Percentiles rank a stretch among this genome's conserved stretches.
These are phyloP conservation scores for Eupithecia centaureata DNA, from an alignment of 2,888 invertebrate species.

Conservation along the genomic window DNA sequence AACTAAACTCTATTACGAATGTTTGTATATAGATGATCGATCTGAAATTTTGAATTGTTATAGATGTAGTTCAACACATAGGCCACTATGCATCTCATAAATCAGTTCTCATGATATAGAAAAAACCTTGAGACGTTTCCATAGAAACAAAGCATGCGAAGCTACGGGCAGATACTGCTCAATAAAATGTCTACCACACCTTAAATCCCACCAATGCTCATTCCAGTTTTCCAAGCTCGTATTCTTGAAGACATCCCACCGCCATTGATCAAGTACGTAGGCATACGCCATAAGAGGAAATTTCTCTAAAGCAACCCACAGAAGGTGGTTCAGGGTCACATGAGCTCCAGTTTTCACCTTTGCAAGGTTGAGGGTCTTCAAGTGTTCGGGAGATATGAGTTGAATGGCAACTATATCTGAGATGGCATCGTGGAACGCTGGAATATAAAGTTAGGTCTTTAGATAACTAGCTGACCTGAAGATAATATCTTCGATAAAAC, in stretches of 20 bases:
- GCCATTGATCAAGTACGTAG: slow-evolving; percentile 75
- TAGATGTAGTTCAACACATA: too few species aligned
- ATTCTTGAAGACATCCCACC: slow-evolving; percentile 76
- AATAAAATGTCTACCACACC: slow-evolving; percentile 50
- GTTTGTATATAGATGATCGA: too few species aligned
- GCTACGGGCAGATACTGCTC: too few species aligned
- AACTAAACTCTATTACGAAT: too few species aligned
- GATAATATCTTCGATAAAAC: too few species aligned
- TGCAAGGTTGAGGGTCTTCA: slow-evolving; percentile 72
- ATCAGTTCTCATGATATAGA: too few species aligned
- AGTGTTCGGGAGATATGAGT: slow-evolving; percentile 79
- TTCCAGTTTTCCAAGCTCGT: slow-evolving; percentile 70
- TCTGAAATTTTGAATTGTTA: too few species aligned
- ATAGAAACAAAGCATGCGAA: too few species aligned
- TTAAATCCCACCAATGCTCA: slow-evolving; percentile 76
- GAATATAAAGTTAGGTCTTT: slow-evolving; percentile 23
- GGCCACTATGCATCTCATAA: too few species aligned
- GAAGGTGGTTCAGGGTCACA: slow-evolving; percentile 69
- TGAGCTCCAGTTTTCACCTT: slow-evolving; percentile 65
- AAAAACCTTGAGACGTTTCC: too few species aligned
- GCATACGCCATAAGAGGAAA: slow-evolving; percentile 77
- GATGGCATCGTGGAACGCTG: slow-evolving; percentile 86
- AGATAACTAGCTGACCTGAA: too few species aligned
- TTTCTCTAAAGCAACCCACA: slow-evolving; percentile 75
- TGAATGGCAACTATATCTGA: slow-evolving; percentile 86